These are phyloP conservation scores for Tetramorium parvispinum DNA, from an alignment of 1,140 invertebrate species.

Conservation along the genomic window DNA sequence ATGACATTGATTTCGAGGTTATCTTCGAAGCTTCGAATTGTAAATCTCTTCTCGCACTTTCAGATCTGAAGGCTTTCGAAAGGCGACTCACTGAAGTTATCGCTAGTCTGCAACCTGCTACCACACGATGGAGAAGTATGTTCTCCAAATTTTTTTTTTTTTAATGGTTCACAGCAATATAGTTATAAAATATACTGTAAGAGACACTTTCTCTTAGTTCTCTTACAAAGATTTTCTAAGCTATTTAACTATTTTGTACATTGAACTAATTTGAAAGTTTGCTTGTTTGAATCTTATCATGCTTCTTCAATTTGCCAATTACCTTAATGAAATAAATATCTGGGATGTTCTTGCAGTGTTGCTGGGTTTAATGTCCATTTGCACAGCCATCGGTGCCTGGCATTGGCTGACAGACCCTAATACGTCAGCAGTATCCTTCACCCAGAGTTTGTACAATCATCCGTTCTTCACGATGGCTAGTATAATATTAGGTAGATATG, in stretches of 20 bases:
- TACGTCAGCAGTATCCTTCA: slow-evolving; percentile 94
- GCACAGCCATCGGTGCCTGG: slow-evolving; percentile 96
- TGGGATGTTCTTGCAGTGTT: slow-evolving; percentile 89
- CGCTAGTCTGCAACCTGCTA: slow-evolving; percentile 95
- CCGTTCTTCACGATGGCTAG: slow-evolving; percentile 98
- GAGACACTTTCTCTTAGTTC: not conserved
- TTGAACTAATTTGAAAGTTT: not conserved
- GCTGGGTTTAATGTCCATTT: slow-evolving; percentile 93
- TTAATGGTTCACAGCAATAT: not conserved
- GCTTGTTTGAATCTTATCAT: not conserved
- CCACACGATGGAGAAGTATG: slow-evolving; percentile 96
- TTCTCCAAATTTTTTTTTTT: slow-evolving; percentile 61
- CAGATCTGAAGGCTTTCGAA: slow-evolving; percentile 99
- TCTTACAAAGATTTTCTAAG: not conserved
- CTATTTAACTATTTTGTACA: not conserved
- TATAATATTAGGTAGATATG: slow-evolving; percentile 89
- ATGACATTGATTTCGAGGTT: slow-evolving; percentile 35
- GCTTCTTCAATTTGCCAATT: slow-evolving; percentile 12
- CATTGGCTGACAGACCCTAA: slow-evolving; percentile 97
- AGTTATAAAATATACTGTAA: not conserved
- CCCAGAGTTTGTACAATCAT: slow-evolving; percentile 97
- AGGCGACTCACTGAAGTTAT: slow-evolving; percentile 98
- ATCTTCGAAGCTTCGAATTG: slow-evolving; percentile 53
- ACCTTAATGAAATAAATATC: not conserved
- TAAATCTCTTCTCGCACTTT: slow-evolving; percentile 84